These are phyloP conservation scores for Choristoneura fumiferana DNA, from an alignment of 1,140 invertebrate genomes.

Conservation along the genomic window DNA sequence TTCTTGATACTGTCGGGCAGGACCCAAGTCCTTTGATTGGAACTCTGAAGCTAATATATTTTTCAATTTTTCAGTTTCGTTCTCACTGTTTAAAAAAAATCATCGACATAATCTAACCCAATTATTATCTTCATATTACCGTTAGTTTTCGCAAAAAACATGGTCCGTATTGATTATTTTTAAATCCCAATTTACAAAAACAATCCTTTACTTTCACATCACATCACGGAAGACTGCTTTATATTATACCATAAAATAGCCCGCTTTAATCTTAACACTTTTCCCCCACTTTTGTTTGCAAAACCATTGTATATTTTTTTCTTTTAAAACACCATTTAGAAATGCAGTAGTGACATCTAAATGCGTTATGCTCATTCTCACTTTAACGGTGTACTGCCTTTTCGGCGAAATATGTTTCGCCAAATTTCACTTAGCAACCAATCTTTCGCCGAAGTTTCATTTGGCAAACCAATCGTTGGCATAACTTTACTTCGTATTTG, in stretches of 20 bases:
- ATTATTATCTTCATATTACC: slow-evolving; percentile 26
- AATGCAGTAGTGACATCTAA: slow-evolving; percentile 23
- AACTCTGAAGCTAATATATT: neutral
- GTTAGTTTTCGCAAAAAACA: slow-evolving; percentile 37
- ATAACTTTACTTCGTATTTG: too few relatives aligned
- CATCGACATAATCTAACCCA: slow-evolving; percentile 31
- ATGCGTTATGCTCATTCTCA: slow-evolving; percentile 16
- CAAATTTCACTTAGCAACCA: too few relatives aligned
- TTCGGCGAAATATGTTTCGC: too few relatives aligned
- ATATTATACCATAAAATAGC: slow-evolving; percentile 31
- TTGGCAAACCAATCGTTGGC: too few relatives aligned
- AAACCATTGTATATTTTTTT: slow-evolving; percentile 36
- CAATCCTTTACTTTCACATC: slow-evolving; percentile 32
- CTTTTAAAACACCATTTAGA: slow-evolving; percentile 22
- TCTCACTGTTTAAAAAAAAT: slow-evolving; percentile 27
- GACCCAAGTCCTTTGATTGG: too few relatives aligned
- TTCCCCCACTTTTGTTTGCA: slow-evolving; percentile 36
- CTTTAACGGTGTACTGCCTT: slow-evolving; percentile 20
- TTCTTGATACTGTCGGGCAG: too few relatives aligned
- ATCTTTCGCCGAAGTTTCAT: too few relatives aligned
- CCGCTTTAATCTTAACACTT: slow-evolving; percentile 32
- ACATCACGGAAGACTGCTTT: slow-evolving; percentile 34
- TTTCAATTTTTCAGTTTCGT: slow-evolving; percentile 24
- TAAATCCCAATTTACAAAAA: slow-evolving; percentile 30
- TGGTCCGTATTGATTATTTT: slow-evolving; percentile 30